Conservation (phyloP, 2,797 vertebrate species). For the Sparus aurata region DNA sequence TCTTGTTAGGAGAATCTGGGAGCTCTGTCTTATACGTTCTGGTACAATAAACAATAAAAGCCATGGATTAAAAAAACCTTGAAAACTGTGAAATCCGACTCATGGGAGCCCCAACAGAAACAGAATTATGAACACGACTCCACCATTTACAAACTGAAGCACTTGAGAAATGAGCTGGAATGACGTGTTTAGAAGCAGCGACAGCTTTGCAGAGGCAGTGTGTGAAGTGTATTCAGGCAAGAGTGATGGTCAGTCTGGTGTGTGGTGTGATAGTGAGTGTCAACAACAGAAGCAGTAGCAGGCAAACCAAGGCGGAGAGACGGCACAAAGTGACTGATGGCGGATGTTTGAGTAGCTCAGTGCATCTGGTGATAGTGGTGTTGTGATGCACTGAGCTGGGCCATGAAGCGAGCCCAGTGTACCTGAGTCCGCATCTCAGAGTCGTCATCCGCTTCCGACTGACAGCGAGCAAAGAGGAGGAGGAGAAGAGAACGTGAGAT, state of each 20-base stretch:
- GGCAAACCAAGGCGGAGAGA: slow-evolving; percentile 43
- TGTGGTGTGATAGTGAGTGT: slow-evolving; percentile 39
- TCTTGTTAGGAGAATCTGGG: slow-evolving; percentile 48
- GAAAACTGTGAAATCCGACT: slow-evolving; percentile 39
- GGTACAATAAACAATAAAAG: slow-evolving; percentile 4
- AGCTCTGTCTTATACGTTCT: slow-evolving; percentile 60
- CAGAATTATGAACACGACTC: slow-evolving; percentile 18
- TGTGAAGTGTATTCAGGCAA: slow-evolving; percentile 41
- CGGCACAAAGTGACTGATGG: slow-evolving; percentile 56
- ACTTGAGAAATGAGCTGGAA: slow-evolving; percentile 44
- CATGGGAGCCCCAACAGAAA: slow-evolving; percentile 23
- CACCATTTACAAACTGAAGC: slow-evolving; percentile 37
- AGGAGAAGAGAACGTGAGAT: slow-evolving; percentile 49
- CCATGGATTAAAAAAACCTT: slow-evolving; percentile 13
- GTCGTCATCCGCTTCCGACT: slow-evolving; percentile 98
- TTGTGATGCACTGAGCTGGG: slow-evolving; percentile 70
- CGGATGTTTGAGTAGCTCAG: slow-evolving; percentile 61
- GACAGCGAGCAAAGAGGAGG: slow-evolving; percentile 69
- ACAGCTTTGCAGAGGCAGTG: slow-evolving; percentile 44
- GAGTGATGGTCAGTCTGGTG: slow-evolving; percentile 39
- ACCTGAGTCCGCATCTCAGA: slow-evolving; percentile 95
- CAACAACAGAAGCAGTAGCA: slow-evolving; percentile 36
- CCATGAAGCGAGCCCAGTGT: slow-evolving; percentile 71
- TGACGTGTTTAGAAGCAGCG: slow-evolving; percentile 25
- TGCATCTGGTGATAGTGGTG: slow-evolving; percentile 51